phyloP scores from a whole-genome alignment of 2,113 vertebrate species.

The Motacilla alba region DNA sequence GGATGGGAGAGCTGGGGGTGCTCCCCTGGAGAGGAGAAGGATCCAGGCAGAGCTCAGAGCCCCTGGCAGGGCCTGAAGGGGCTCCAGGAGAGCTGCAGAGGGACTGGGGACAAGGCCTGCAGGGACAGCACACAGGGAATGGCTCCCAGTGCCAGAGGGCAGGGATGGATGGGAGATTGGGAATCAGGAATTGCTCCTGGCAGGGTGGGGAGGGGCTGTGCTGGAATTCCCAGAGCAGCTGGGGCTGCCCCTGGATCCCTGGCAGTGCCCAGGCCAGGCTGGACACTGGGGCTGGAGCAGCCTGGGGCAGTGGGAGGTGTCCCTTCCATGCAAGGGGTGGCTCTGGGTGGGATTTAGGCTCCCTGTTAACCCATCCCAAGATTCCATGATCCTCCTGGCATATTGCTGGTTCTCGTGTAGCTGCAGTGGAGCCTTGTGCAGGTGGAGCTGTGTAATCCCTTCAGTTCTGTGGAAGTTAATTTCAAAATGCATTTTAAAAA shows the following conservation, averaged over 20 bases:
- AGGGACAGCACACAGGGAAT: neutral
- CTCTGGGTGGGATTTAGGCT: accelerated
- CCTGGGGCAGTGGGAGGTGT: neutral
- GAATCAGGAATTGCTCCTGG: neutral
- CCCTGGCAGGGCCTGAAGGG: neutral
- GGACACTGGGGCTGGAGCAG: neutral
- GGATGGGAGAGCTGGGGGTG: neutral
- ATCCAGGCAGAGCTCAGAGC: neutral
- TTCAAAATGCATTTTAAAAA: neutral
- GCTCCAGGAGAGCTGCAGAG: neutral
- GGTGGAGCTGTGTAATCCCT: neutral
- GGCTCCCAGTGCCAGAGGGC: neutral
- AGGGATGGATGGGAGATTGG: neutral
- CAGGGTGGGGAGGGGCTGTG: neutral
- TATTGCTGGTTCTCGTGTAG: neutral
- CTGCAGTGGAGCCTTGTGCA: neutral
- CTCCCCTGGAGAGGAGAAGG: neutral
- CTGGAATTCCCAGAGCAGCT: neutral
- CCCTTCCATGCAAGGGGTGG: neutral
- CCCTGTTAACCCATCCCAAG: neutral
- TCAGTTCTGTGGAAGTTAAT: accelerated
- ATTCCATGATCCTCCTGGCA: neutral
- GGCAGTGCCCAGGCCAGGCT: neutral
- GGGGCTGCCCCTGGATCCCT: neutral
- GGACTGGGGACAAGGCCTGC: neutral